Evolutionary conservation across 2,113 vertebrate genomes (phyloP), one percentile per base, ranked within the genome.

Genomic region (Scalopus aquaticus): DNA sequence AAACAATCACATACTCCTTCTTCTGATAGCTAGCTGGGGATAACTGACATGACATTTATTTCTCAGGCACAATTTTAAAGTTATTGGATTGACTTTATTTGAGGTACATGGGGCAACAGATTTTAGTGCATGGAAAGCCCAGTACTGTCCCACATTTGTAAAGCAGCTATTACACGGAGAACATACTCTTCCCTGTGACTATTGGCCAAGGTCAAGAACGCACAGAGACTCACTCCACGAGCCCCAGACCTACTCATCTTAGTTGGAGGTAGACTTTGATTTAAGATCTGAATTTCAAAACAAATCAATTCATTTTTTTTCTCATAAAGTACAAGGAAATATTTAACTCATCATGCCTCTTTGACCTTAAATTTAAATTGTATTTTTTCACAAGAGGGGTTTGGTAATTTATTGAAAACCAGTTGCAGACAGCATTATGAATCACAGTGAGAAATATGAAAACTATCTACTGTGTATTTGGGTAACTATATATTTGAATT

Each of bases 31-130:
- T 97, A 94, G 49, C 84, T 97, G 97, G 96, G 92, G 88, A 94
- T 96, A 98, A 98, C 96, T 98, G 97, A 98, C 97, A 97, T 94
- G 97, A 95, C 96, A 96, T 98, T 98, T 97, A 97, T 98, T 98
- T 98, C 94, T 97, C 90, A 95, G 88, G 54, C 95, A 92, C 95
- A 96, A 96, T 96, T 56, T 77, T 97, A 94, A 96, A 98, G 98
- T 97, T 98, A 98, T 98, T 98, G 98, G 94, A 96, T 94, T 97
- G 95, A 90, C 94, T 97, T 98, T 97, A 96, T 97, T 98, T 98
- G 97, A 97, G 88, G 96, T 98, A 97, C 94, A 96, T 26, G 78
- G 91, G 91, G 90, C 97, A 97, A 94, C 97, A 96, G 97, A 97
- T 97, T 96, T 92, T 93, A 95, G 86, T 82, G 73, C 96, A 97